These are phyloP conservation scores for Otolemur garnettii DNA, from an alignment of 2,113 vertebrate species.

Conservation along the genomic window DNA sequence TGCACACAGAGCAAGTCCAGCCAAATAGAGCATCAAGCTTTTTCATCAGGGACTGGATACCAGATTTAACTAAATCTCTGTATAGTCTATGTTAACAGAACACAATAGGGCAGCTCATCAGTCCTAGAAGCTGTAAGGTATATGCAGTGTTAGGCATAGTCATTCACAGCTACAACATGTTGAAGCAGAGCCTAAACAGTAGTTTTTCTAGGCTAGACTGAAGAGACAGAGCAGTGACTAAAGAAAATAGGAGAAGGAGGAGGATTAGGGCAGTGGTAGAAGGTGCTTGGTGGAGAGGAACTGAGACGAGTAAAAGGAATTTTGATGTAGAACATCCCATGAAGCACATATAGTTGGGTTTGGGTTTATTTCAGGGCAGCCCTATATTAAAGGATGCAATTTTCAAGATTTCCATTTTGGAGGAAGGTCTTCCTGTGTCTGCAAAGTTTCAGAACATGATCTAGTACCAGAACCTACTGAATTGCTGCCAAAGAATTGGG, in stretches of 20 bases:
- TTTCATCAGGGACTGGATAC: conserved; percentile 6
- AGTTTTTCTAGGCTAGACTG: conserved; percentile 32
- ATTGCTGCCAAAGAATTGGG: conserved; percentile 51
- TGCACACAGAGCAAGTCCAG: background rate
- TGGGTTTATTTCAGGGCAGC: conserved; percentile 61
- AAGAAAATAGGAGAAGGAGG: background rate
- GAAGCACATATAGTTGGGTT: conserved; percentile 48
- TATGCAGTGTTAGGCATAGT: background rate
- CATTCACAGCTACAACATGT: conserved; percentile 25
- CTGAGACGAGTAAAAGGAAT: background rate
- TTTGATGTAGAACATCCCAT: conserved; percentile 36
- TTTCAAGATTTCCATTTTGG: conserved; percentile 67
- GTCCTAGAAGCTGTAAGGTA: background rate
- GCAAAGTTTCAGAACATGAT: conserved; percentile 59
- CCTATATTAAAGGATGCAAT: background rate
- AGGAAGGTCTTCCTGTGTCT: conserved; percentile 59
- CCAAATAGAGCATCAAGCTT: background rate
- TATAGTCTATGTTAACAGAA: background rate
- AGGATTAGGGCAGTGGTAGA: background rate
- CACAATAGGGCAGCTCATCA: conserved; percentile 1
- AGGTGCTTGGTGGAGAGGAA: background rate
- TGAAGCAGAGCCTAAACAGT: conserved; percentile 17
- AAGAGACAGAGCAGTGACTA: conserved; percentile 29
- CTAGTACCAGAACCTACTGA: conserved; percentile 65
- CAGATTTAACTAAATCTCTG: conserved; percentile 24